phyloP scores from a whole-genome alignment of 2,113 vertebrate species.

The Stegostoma tigrinum region DNA sequence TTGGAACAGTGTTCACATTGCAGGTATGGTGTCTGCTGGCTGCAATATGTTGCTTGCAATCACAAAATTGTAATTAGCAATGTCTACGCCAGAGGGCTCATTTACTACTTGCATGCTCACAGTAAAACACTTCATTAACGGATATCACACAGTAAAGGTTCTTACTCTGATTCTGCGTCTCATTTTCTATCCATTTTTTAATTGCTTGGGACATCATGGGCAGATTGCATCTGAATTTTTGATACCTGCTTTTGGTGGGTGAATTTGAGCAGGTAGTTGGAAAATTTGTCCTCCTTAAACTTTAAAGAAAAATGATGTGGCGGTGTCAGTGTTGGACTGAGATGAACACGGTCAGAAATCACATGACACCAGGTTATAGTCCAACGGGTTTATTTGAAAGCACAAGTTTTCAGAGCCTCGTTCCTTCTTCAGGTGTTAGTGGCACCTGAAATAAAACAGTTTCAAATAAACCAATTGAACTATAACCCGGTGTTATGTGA shows the following conservation, averaged over 20 bases:
- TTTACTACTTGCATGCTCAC: background rate
- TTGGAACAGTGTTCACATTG: background rate
- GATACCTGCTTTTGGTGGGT: background rate
- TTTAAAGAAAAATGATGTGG: background rate
- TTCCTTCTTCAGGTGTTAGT: too few species aligned
- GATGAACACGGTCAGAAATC: too few species aligned
- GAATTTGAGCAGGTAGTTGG: background rate
- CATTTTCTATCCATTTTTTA: background rate
- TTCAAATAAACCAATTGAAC: too few species aligned
- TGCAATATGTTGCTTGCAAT: background rate
- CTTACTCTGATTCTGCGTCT: background rate
- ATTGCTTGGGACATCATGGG: background rate
- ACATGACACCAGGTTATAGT: too few species aligned
- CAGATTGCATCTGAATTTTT: background rate
- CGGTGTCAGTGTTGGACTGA: too few species aligned
- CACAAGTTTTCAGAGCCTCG: too few species aligned
- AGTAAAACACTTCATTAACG: background rate
- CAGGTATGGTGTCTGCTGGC: background rate
- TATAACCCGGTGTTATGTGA: too few species aligned
- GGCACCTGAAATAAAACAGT: too few species aligned
- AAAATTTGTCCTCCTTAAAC: background rate
- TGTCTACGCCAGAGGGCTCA: background rate
- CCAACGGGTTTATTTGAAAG: too few species aligned
- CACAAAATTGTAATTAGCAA: background rate
- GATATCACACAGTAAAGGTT: background rate